A percentile compares a stretch with the other conserved stretches of the same genome.
phyloP scores from a whole-genome alignment of 2,888 invertebrate genomes.

The Tachina fera region DNA sequence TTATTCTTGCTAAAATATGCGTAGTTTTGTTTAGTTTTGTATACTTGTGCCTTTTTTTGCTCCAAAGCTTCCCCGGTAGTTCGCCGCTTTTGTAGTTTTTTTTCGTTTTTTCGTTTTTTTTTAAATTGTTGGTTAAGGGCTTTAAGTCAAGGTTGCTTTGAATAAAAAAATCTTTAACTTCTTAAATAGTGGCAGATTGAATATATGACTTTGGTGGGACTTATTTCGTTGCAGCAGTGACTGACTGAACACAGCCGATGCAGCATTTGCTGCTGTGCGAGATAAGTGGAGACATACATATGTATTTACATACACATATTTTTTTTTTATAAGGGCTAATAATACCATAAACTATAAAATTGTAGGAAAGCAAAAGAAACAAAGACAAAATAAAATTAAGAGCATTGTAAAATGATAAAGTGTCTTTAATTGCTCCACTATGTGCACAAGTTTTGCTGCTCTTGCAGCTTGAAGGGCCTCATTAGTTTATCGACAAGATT shows the following conservation, averaged over 20 bases:
- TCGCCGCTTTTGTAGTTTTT: conserved; percentile 48
- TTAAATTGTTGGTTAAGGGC: conserved; percentile 48
- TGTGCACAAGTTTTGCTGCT: background rate
- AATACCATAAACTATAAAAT: conserved; percentile 52
- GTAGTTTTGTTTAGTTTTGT: conserved; percentile 25
- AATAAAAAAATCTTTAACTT: conserved; percentile 49
- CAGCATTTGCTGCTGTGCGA: conserved; percentile 40
- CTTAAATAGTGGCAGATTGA: background rate
- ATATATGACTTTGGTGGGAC: conserved; percentile 15
- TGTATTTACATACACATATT: conserved; percentile 68
- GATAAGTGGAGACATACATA: conserved; percentile 67
- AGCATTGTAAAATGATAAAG: conserved; percentile 40
- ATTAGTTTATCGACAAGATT: conserved; percentile 37
- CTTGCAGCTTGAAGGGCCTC: conserved; percentile 3
- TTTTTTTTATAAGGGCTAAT: conserved; percentile 53
- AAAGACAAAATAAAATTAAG: conserved; percentile 22
- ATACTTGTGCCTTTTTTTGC: background rate
- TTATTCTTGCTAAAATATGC: conserved; percentile 23
- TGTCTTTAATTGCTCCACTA: conserved; percentile 13
- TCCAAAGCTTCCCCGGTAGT: conserved; percentile 2
- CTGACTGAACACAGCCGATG: conserved; percentile 23
- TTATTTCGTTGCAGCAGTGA: conserved; percentile 40
- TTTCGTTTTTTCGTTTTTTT: background rate
- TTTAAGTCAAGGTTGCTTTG: conserved; percentile 65
- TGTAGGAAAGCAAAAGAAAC: background rate